Evolutionary conservation across 2,888 invertebrate species (phyloP).

Genomic region (Mythimna lalbum): DNA sequence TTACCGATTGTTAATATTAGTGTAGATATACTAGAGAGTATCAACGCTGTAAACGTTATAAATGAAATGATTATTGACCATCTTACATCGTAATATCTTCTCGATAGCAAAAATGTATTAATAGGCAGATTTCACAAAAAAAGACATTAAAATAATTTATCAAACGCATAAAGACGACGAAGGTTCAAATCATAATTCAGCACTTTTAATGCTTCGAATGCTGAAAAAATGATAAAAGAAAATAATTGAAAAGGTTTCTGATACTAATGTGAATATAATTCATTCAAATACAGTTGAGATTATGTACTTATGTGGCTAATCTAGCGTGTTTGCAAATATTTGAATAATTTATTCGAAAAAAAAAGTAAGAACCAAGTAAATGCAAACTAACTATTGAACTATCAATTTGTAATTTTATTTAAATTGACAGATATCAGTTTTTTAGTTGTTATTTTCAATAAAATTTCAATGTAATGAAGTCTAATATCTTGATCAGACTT

Average conservation of each 20-base stretch:
- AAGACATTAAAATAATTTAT: neutral
- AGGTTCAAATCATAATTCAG: neutral
- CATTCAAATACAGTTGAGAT: slow-evolving; percentile 12
- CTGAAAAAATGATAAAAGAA: slow-evolving; percentile 1
- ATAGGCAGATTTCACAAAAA: neutral
- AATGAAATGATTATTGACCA: neutral
- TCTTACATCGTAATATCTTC: too few species aligned
- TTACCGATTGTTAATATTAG: too few species aligned
- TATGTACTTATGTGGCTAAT: slow-evolving; percentile 19
- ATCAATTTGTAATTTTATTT: neutral
- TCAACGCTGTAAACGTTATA: too few species aligned
- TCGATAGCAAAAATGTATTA: neutral
- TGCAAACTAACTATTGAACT: neutral
- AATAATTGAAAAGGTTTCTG: slow-evolving; percentile 6
- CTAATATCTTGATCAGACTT: too few species aligned
- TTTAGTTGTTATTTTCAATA: too few species aligned
- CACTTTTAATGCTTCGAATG: slow-evolving; percentile 17
- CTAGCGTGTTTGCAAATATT: slow-evolving; percentile 7
- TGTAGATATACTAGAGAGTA: too few species aligned
- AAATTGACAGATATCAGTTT: neutral
- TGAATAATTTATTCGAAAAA: slow-evolving; percentile 5
- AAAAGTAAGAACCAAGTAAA: neutral
- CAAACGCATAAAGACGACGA: neutral
- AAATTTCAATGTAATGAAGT: too few species aligned
- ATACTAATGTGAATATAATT: slow-evolving; percentile 23